Conservation (phyloP, 2,888 invertebrate species). For the Bellardia pandia region DNA sequence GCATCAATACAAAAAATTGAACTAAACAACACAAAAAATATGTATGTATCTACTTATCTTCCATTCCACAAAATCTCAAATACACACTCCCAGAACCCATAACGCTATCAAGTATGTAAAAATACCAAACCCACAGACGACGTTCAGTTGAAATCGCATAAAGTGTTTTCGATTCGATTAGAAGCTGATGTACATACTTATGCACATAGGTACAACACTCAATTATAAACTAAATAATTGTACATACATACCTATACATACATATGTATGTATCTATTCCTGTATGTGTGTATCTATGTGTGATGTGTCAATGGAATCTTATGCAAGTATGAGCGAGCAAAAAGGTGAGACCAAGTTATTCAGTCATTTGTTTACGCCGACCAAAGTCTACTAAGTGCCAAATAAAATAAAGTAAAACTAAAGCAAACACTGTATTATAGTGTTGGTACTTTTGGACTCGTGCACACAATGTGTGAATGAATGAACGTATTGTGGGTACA, state of each 20-base stretch:
- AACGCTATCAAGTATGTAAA: not conserved
- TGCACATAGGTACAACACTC: not conserved
- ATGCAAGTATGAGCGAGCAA: constrained; percentile 65
- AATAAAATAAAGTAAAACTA: not conserved
- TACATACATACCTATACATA: not conserved
- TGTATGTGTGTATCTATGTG: too few species aligned
- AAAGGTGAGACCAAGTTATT: constrained; percentile 58
- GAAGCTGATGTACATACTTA: constrained; percentile 14
- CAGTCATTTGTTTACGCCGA: constrained; percentile 17
- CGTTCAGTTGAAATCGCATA: constrained; percentile 2
- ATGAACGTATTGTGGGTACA: not conserved
- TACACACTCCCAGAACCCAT: not conserved
- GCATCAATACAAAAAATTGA: constrained; percentile 8
- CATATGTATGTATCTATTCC: too few species aligned
- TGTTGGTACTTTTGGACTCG: not conserved
- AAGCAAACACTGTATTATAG: not conserved
- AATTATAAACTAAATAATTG: too few species aligned
- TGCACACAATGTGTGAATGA: not conserved
- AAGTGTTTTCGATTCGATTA: constrained; percentile 31
- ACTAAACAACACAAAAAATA: not conserved
- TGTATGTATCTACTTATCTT: not conserved
- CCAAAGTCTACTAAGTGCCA: not conserved
- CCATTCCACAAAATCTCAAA: too few species aligned
- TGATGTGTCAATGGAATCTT: constrained; percentile 18
- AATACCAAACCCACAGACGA: not conserved